phyloP scores from a whole-genome alignment of 2,113 vertebrate genomes.

The Tylochromis polylepis region DNA sequence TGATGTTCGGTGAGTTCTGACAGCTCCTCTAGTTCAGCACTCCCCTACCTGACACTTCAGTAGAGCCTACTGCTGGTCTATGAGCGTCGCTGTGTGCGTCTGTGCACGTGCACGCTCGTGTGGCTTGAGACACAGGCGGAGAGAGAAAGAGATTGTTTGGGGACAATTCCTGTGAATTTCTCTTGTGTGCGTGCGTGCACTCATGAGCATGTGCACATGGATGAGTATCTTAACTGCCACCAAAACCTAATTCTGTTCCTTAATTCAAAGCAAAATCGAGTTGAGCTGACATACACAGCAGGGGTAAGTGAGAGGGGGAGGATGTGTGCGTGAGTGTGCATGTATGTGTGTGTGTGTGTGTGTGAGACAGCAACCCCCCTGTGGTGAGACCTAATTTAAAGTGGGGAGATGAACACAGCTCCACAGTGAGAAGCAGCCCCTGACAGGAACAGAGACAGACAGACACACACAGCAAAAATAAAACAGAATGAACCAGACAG shows the following conservation, averaged over 20 bases:
- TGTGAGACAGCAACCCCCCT: constrained; percentile 60
- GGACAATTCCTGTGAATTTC: constrained; percentile 16
- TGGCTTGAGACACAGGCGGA: background rate
- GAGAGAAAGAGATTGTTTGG: background rate
- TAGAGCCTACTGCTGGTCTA: constrained; percentile 25
- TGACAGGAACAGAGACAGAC: constrained; percentile 45
- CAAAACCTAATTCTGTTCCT: constrained; percentile 53
- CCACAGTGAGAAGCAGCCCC: constrained; percentile 43
- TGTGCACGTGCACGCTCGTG: background rate
- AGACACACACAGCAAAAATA: constrained; percentile 6
- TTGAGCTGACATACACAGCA: constrained; percentile 55
- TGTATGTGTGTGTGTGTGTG: background rate
- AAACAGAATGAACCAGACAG: constrained; percentile 41
- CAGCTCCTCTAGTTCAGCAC: constrained; percentile 53
- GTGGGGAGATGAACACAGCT: constrained; percentile 60
- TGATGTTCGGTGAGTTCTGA: constrained; percentile 55
- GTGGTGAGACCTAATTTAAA: constrained; percentile 73
- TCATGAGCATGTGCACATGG: background rate
- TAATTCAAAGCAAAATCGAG: constrained; percentile 65
- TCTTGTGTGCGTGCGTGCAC: background rate
- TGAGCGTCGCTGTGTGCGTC: background rate
- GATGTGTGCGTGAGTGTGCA: background rate
- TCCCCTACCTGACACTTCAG: constrained; percentile 57
- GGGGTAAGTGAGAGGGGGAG: constrained; percentile 17
- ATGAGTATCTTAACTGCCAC: constrained; percentile 37